Evolutionary conservation across 2,888 invertebrate species (phyloP), one percentile per base, ranked within the genome.

Genomic region (Ophion obscuratus): DNA sequence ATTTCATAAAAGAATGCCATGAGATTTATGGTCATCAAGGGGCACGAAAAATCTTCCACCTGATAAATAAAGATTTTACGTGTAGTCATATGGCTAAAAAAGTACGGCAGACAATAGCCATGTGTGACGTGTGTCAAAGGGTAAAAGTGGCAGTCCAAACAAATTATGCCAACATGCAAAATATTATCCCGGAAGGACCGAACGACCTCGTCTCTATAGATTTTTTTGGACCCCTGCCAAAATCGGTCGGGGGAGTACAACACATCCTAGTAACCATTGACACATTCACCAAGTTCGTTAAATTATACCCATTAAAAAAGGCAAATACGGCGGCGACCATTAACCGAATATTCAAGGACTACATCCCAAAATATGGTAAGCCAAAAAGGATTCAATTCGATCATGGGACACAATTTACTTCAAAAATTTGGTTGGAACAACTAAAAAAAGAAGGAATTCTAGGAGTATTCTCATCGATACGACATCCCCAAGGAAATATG

Each of bases 401-500:
- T 2, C 74, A 79, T n/a, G 64, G 79, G 2, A 79, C 79, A 0
- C 71, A 79, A 36, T 71, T 73, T 6, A 81, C 74, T 1, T 17
- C 81, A 1, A 68, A 31, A 11, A 5, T 24, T 0, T 73, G 74
- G 81, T 2, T 57, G 2, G n/a, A 73, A 6, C 2, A 62, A 3
- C 24, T 62, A 11, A 11, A 40, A 14, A 31, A 57, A 0, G 57
- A 71, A 36, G 14, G 11, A 2, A 53, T 70, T 0, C 9, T 27
- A 47, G 53, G 27, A 0, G 53, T 53, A 4, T 70, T 79, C 7
- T 64, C 79, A 17, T 79, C 71, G 10, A 71, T 71, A 4, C 27
- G 79, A 17, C 79, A 79, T 53, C 79, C 79, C 0, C 79, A 79
- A 36, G 70, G 70, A 1, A 79, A 79, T 4, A 62, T 62, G 0